Evolutionary conservation across 2,113 vertebrate species (phyloP).

Genomic region (Cynopterus brachyotis): DNA sequence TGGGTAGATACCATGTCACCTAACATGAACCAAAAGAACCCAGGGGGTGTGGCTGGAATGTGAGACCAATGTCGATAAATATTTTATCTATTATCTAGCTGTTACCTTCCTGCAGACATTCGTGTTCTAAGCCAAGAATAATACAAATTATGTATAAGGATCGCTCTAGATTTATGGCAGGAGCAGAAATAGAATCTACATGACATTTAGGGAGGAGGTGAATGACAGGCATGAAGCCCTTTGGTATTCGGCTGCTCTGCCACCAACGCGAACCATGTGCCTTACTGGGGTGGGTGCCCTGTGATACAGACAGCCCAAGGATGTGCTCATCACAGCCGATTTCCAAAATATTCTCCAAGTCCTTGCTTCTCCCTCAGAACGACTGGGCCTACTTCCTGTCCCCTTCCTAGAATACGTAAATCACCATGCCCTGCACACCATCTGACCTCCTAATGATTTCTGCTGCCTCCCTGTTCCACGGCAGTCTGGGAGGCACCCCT

Average conservation of each 20-base stretch:
- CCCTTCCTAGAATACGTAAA: not conserved
- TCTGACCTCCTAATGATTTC: not conserved
- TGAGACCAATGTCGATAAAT: not conserved
- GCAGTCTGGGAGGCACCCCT: not conserved
- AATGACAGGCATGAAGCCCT: not conserved
- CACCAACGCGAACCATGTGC: not conserved
- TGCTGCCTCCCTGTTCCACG: not conserved
- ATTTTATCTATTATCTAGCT: not conserved
- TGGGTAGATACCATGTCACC: not conserved
- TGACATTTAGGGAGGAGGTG: not conserved
- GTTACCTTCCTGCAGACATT: not conserved
- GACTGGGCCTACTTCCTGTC: not conserved
- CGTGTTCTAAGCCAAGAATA: not conserved
- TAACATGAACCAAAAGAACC: not conserved
- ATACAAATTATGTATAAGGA: not conserved
- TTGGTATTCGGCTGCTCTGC: not conserved
- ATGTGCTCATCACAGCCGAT: not conserved
- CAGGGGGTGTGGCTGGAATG: not conserved
- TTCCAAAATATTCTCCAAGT: not conserved
- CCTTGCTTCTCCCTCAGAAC: not conserved
- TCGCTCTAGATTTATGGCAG: not conserved
- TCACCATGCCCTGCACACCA: not conserved
- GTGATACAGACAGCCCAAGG: not conserved
- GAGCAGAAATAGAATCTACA: not conserved
- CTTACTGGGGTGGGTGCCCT: not conserved